Base-by-base conservation (phyloP, 2,797 vertebrate species). In the Rhinichthys osculus region DNA sequence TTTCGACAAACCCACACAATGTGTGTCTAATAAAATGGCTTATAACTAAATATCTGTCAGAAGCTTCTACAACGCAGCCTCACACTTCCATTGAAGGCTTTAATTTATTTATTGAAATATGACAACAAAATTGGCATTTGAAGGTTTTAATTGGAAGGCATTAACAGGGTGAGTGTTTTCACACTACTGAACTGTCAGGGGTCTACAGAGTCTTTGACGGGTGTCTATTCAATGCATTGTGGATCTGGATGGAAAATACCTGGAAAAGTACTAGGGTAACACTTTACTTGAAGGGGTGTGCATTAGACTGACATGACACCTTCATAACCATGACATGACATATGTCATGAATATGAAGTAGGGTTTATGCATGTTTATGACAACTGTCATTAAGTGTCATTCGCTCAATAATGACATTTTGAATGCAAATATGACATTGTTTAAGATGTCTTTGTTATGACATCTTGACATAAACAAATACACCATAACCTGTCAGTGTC, bases 31-130 rank as follows among this genome's bases (percentile, higher is more conserved):
- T 57, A 50, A 38, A 50, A 83, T 27, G 71, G 23, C 42, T 50
- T 50, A 74, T 64, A 83, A 64, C n/a, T 62, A 19, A 73, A 73
- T 74, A n/a, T 47, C 70, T 74, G 81, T 64, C 54, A 74, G 57
- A 19, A 73, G 59, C 40, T 50, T 42, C 30, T 47, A 47, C 6
- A 9, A 19, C 17, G 59, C 17, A 44, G 40, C 40, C 5, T 62
- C 35, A 2, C 7, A 19, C 2, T n/a, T 47, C 9, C 64, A 66
- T 33, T 66, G 30, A 66, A 33, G 14, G 30, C 14, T 66, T 66
- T 66, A 8, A 66, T 78, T 40, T 30, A 30, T 64, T 42, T 42
- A 11, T 40, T 62, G 27, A 42, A 42, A 40, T 70, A 21, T 66
- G 57, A 59, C 35, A 38, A 21, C 17, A 23, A 40, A 70, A 19